phyloP scores from a whole-genome alignment of 1,140 invertebrate species.

The Tetramorium alpestre region DNA sequence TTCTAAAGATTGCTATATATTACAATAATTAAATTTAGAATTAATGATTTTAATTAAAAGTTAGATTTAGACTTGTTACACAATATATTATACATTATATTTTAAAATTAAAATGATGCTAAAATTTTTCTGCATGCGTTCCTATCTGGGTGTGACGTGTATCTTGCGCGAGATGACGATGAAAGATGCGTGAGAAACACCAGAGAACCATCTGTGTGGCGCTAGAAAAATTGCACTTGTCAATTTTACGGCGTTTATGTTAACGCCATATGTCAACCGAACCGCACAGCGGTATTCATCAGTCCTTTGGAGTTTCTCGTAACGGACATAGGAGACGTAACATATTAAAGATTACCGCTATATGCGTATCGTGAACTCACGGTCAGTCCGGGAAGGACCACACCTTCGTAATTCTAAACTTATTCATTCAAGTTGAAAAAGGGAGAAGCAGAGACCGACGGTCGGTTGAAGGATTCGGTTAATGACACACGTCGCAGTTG shows the following conservation, averaged over 20 bases:
- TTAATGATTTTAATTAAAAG: too few species aligned
- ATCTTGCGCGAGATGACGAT: slow-evolving; percentile 40
- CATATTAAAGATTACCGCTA: not conserved
- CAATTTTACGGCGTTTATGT: not conserved
- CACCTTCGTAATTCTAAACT: slow-evolving; percentile 43
- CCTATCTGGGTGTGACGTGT: not conserved
- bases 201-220: not conserved
- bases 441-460: slow-evolving; percentile 28
- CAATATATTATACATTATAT: too few species aligned
- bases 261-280: not conserved
- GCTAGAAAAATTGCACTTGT: slow-evolving; percentile 32
- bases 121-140: too few species aligned
- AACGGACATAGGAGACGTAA: not conserved
- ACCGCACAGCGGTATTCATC: not conserved
- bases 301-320: not conserved
- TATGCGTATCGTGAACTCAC: not conserved
- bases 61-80: too few species aligned
- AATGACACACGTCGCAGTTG: slow-evolving; percentile 67
- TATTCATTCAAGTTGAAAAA: slow-evolving; percentile 40
- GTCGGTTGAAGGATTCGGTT: slow-evolving; percentile 65
- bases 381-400: not conserved
- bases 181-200: slow-evolving; percentile 42
- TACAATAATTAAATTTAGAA: too few species aligned
- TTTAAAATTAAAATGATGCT: too few species aligned
- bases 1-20: too few species aligned